phyloP scores from a whole-genome alignment of 2,888 invertebrate species.

The Patella caerulea region DNA sequence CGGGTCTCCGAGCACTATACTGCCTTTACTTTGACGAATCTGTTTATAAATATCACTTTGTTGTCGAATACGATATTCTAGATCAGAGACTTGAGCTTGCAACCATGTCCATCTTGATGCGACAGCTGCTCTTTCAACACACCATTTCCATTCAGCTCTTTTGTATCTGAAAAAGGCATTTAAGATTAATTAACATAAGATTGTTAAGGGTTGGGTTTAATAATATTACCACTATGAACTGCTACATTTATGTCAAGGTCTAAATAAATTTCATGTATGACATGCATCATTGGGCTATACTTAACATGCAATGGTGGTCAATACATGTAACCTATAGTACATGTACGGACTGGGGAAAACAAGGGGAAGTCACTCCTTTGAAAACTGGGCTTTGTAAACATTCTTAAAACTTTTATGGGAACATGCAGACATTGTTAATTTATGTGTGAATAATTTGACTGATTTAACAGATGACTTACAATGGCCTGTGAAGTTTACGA shows the following conservation, averaged over 20 bases:
- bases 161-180: slow-evolving; percentile 70
- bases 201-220: too few species aligned
- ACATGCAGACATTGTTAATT: too few species aligned
- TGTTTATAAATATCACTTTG: slow-evolving; percentile 82
- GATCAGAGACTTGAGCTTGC: slow-evolving; percentile 90
- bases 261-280: background rate
- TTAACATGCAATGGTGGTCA: too few species aligned
- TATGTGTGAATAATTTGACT: too few species aligned
- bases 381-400: too few species aligned
- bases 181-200: background rate
- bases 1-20: slow-evolving; percentile 72
- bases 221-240: too few species aligned
- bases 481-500: slow-evolving; percentile 34
- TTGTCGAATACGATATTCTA: slow-evolving; percentile 91
- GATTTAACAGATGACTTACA: slow-evolving; percentile 36
- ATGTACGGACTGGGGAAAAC: too few species aligned
- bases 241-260: too few species aligned
- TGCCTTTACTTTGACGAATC: slow-evolving; percentile 77
- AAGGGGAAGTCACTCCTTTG: too few species aligned
- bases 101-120: slow-evolving; percentile 93
- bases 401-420: too few species aligned
- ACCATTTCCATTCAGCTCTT: slow-evolving; percentile 72
- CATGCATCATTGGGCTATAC: background rate
- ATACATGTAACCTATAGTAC: too few species aligned
- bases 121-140: slow-evolving; percentile 84